phyloP scores from a whole-genome alignment of 64 coral and sea anemone genomes.

The Catalaphyllia jardinei region DNA sequence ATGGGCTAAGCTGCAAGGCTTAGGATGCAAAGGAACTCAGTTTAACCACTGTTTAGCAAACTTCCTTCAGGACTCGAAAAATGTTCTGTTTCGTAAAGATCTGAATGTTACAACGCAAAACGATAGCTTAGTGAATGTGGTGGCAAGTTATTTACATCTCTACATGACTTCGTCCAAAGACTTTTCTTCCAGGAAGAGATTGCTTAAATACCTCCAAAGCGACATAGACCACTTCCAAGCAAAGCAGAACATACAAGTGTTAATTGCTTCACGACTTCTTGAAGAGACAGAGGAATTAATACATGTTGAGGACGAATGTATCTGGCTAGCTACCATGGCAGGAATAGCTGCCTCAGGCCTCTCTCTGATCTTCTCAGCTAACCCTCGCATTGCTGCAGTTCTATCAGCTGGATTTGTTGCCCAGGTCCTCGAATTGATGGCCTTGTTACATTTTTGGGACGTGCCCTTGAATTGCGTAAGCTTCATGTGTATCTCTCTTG shows the following conservation, averaged over 20 bases:
- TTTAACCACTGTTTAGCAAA: slow-evolving; percentile 45
- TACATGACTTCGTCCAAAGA: slow-evolving; percentile 8
- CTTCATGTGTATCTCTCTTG: slow-evolving; percentile 48
- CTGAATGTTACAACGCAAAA: slow-evolving; percentile 26
- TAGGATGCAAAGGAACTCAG: slow-evolving; percentile 16
- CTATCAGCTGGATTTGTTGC: slow-evolving; percentile 38
- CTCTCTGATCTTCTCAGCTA: slow-evolving; percentile 60
- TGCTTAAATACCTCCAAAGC: slow-evolving; percentile 15
- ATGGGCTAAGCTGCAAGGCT: slow-evolving; percentile 41
- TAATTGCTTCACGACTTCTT: slow-evolving; percentile 32
- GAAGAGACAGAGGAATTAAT: slow-evolving; percentile 48
- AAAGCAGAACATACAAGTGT: neutral
- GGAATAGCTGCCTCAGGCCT: slow-evolving; percentile 41
- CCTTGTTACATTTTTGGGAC: slow-evolving; percentile 33
- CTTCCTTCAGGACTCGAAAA: slow-evolving; percentile 46
- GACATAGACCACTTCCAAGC: slow-evolving; percentile 16
- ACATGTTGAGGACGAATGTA: slow-evolving; percentile 17
- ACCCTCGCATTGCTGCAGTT: slow-evolving; percentile 46
- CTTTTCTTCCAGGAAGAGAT: slow-evolving; percentile 16
- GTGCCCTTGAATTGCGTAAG: slow-evolving; percentile 64
- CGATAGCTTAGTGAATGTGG: slow-evolving; percentile 2
- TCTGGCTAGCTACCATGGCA: slow-evolving; percentile 26
- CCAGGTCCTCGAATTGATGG: slow-evolving; percentile 61
- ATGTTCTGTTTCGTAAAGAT: slow-evolving; percentile 23
- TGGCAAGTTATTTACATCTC: slow-evolving; percentile 37